Conservation (phyloP, 1,140 invertebrate species). For the Formica exsecta region DNA sequence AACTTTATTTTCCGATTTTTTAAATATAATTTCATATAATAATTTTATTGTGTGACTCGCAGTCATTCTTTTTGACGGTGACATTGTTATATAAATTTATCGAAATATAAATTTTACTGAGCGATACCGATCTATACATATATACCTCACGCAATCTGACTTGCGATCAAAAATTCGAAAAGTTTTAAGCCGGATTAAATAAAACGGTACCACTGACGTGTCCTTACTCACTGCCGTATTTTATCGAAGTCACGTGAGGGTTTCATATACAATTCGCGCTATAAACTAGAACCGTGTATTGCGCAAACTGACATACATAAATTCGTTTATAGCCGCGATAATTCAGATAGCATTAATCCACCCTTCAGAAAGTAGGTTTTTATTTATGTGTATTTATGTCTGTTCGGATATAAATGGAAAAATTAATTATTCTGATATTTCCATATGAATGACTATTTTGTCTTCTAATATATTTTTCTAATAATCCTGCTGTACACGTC, state of each 20-base stretch:
- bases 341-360: constrained; percentile 49
- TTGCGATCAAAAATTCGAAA: constrained; percentile 28
- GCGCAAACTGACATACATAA: constrained; percentile 80
- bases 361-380: constrained; percentile 28
- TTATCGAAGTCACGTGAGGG: constrained; percentile 71
- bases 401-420: constrained; percentile 38
- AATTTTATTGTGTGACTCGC: constrained; percentile 6
- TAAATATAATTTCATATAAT: neutral
- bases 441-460: constrained; percentile 34
- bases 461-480: constrained; percentile 29
- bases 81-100: constrained; percentile 41
- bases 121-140: neutral
- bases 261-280: constrained; percentile 62
- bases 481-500: constrained; percentile 11
- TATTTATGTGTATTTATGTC: neutral
- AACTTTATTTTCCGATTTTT: neutral
- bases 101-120: constrained; percentile 29
- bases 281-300: constrained; percentile 74
- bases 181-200: constrained; percentile 45
- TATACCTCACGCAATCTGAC: constrained; percentile 4
- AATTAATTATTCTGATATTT: constrained; percentile 40
- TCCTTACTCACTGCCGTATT: constrained; percentile 69
- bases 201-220: constrained; percentile 54
- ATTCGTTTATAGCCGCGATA: constrained; percentile 73
- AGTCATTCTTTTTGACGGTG: neutral